Percentiles rank a stretch among this genome's conserved stretches.
Conservation (phyloP, 92 coral and sea anemone genomes). For the Blastomussa wellsi region DNA sequence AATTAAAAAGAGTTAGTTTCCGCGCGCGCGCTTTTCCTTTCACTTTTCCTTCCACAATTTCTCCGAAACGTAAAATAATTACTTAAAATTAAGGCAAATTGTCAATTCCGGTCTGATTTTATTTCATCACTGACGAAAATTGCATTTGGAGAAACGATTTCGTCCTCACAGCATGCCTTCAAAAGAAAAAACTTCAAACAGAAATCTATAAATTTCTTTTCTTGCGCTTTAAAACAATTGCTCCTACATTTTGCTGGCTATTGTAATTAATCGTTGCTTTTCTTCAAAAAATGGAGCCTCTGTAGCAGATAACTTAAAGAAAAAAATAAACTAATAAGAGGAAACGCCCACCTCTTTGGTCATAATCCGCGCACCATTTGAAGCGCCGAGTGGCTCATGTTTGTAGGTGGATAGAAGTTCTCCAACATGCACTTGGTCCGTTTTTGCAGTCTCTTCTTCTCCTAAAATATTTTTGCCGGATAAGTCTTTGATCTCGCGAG, state of each 20-base stretch:
- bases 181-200: no score
- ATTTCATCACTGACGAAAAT: no score
- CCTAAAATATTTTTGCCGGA: not conserved
- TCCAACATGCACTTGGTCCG: not conserved
- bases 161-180: no score
- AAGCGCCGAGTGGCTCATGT: not conserved
- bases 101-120: not conserved
- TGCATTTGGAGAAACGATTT: no score
- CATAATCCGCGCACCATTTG: not conserved
- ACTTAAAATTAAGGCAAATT: no score
- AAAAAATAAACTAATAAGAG: not conserved
- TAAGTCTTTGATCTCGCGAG: not conserved
- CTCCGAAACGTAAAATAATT: not conserved
- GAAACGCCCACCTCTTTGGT: not conserved
- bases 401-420: not conserved
- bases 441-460: not conserved
- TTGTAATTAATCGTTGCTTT: no score
- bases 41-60: no score
- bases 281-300: no score
- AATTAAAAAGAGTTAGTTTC: not conserved
- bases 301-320: no score
- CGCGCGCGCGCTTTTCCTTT: not conserved
- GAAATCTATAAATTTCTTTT: no score
- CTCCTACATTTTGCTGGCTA: no score
- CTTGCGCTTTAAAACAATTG: no score